Percentiles rank a stretch among this genome's conserved stretches.
Evolutionary conservation across 2,888 invertebrate species (phyloP).

Genomic region (Nomada ruficornis): DNA sequence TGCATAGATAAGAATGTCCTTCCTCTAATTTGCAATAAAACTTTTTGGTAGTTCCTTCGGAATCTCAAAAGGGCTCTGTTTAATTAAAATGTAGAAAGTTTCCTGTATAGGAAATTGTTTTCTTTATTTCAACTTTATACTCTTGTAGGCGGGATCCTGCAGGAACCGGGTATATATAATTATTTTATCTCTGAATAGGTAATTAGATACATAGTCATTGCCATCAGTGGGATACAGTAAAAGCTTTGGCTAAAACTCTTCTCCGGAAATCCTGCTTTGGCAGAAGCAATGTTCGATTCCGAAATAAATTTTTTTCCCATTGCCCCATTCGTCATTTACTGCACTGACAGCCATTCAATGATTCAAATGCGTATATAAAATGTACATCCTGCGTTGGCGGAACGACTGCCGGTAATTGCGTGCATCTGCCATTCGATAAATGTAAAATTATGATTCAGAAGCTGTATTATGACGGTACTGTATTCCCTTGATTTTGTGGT

Average conservation of each 20-base stretch:
- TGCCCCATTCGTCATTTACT: neutral
- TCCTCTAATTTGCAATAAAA: neutral
- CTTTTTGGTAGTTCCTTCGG: too few species aligned
- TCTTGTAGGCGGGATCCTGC: too few species aligned
- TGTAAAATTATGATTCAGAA: constrained; percentile 1
- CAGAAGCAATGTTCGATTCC: neutral
- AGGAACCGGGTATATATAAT: too few species aligned
- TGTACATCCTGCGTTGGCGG: neutral
- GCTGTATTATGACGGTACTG: neutral
- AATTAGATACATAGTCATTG: too few species aligned
- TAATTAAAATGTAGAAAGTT: too few species aligned
- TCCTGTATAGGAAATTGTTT: too few species aligned
- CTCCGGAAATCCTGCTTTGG: neutral
- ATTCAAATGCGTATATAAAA: neutral
- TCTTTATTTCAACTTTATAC: too few species aligned
- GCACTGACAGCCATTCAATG: neutral
- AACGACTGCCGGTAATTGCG: constrained; percentile 15
- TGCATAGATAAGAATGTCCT: neutral
- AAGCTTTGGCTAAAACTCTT: too few species aligned
- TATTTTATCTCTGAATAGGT: too few species aligned
- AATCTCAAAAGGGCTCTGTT: too few species aligned
- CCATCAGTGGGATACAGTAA: too few species aligned
- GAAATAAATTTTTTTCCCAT: neutral
- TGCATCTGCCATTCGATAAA: neutral
- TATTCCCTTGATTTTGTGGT: neutral